Evolutionary conservation across 2,113 vertebrate genomes (phyloP), one percentile per base, ranked within the genome.

Genomic region (Ellobius talpinus): DNA sequence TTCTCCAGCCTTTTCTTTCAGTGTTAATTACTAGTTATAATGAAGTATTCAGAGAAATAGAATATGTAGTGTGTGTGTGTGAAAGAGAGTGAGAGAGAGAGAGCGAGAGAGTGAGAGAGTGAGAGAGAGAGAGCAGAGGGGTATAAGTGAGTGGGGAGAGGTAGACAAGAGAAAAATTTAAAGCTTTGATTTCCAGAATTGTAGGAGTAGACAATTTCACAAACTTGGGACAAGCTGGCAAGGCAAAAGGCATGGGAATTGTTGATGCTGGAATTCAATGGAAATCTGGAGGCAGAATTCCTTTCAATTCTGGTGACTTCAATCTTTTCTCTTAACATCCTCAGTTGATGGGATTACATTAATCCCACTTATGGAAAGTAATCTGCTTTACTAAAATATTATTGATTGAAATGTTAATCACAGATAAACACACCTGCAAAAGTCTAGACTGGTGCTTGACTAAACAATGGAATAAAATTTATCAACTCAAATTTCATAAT

Each of bases 401-500:
- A 72, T 81, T 74, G 61, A 50, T 73, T 17, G 65, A 36, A 79
- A 45, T 87, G 31, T 33, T 68, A 68, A 33, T 33, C 12, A 72
- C 6, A 47, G 45, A 16, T 2, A 58, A 39, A 63, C 7, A 84
- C 45, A 91, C 21, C 39, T 84, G 85, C 42, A 91, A 42, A 93
- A 61, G 42, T 7, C 5, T 63, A 81, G 17, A 85, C 42, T 85
- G 52, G 12, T 63, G 76, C 26, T 21, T 33, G 74, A 78, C 31
- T 36, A 39, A 39, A 82, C 9, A 61, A 47, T 17, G 39, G 50
- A 26, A 29, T 47, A 61, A 68, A 58, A 93, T 74, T 50, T 61
- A 78, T 63, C 39, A 91, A 50, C 50, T 24, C 36, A 14, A 85
- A n/a, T 50, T 72, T 96, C 26, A 45, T 87, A 84, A 74, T 96